Conservation (phyloP, 2,113 vertebrate genomes). For the Fregetta grallaria region DNA sequence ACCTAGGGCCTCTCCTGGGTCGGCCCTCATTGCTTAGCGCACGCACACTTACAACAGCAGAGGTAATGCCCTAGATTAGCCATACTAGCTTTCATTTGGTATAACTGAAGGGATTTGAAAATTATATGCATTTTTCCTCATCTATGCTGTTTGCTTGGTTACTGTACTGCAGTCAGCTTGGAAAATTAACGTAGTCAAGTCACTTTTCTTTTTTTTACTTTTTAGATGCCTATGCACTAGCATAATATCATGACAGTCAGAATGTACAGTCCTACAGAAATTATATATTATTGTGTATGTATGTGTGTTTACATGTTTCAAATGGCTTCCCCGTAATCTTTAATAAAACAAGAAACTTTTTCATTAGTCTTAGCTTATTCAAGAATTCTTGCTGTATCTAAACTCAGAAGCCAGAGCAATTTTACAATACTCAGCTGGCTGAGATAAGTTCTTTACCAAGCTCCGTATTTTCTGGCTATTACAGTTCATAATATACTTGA, state of each 20-base stretch:
- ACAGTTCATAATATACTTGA: background rate
- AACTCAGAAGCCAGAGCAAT: background rate
- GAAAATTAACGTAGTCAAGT: background rate
- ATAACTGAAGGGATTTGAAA: background rate
- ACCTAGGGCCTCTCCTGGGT: slow-evolving; percentile 34
- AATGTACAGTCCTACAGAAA: background rate
- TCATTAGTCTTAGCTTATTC: background rate
- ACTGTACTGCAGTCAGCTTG: background rate
- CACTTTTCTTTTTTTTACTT: background rate
- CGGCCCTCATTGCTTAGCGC: background rate
- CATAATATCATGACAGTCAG: background rate
- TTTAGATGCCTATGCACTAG: background rate
- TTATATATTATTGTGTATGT: too few species aligned
- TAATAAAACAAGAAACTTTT: background rate
- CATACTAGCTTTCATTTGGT: background rate
- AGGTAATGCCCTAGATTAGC: slow-evolving; percentile 36
- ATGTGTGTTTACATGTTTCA: background rate
- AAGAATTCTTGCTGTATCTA: background rate
- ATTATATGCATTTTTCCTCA: background rate
- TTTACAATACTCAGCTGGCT: background rate
- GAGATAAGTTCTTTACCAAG: background rate
- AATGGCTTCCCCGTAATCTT: background rate
- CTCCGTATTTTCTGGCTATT: background rate
- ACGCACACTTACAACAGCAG: background rate
- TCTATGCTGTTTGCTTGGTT: background rate